Evolutionary conservation across 2,888 invertebrate species (phyloP).

Genomic region (Perizoma flavofasciatum): DNA sequence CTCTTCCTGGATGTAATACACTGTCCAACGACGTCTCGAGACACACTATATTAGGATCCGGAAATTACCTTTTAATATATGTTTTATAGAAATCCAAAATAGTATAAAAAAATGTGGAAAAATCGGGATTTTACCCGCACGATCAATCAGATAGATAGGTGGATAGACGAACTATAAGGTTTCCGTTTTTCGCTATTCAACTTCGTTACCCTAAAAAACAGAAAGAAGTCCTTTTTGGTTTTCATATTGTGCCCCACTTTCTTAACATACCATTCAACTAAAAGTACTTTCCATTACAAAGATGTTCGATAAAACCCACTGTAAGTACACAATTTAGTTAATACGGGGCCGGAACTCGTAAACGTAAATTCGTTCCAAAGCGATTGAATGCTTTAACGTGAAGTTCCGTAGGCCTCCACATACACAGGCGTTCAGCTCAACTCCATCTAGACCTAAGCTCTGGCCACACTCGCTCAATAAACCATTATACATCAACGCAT

Average conservation of each 20-base stretch:
- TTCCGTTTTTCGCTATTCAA: too few relatives aligned
- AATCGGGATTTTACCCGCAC: too few relatives aligned
- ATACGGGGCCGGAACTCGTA: constrained; percentile 55
- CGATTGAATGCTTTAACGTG: constrained; percentile 54
- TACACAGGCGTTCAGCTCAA: constrained; percentile 54
- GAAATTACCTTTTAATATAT: too few relatives aligned
- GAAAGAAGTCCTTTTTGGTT: constrained; percentile 1
- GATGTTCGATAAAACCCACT: constrained; percentile 51
- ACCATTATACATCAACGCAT: constrained; percentile 50
- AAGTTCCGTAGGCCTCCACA: constrained; percentile 53
- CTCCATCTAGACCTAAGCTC: constrained; percentile 53
- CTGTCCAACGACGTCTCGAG: too few relatives aligned
- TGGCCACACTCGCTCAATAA: constrained; percentile 41
- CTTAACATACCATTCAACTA: constrained; percentile 34
- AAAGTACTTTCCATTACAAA: constrained; percentile 48
- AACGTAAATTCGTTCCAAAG: constrained; percentile 63
- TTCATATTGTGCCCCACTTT: constrained; percentile 31
- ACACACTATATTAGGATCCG: too few relatives aligned
- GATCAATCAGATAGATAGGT: too few relatives aligned
- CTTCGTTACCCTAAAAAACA: too few relatives aligned
- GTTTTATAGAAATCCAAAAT: too few relatives aligned
- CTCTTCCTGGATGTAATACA: too few relatives aligned
- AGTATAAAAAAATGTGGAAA: too few relatives aligned
- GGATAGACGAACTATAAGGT: too few relatives aligned
- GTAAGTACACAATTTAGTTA: constrained; percentile 53